Evolutionary conservation across 2,113 vertebrate species (phyloP), one percentile per base, ranked within the genome.

Genomic region (Pipa parva): DNA sequence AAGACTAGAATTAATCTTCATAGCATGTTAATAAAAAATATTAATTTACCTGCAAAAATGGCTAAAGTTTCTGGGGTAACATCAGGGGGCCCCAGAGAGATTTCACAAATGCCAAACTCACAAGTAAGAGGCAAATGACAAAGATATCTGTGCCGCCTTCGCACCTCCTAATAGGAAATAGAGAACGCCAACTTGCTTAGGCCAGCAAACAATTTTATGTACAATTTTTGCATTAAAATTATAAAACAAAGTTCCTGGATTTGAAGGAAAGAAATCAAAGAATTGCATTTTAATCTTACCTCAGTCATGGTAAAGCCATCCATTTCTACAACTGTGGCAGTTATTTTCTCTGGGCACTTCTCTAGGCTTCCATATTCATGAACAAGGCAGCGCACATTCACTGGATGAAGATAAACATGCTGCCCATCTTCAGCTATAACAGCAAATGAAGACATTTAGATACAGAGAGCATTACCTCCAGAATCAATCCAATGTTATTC

Each of bases 81-180:
- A 48, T 93, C 18, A 3, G 97, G 96, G 0, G 92, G 94, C 81
- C 95, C 90, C 71, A 98, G 85, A 59, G 91, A 89, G 51, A 99
- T 79, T 74, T 98, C 97, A 79, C 97, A 99, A 75, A 97, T 94
- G 79, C 95, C 95, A 86, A 97, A 98, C 82, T 99, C 97, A n/a
- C 97, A 99, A 9, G 97, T 99, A 72, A 99, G 94, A 0, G 97
- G 97, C 83, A 99, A 82, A 74, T 99, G 96, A 73, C 92, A 93
- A 49, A 99, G 89, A 56, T 99, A 98, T 36, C 96, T 92, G 75
- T 98, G 93, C 4, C 95, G 87, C 51, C 94, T 93, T 12, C 97
- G 92, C 65, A 98, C 89, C 36, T 99, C 95, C 97, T 99, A 66
- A 54, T 73, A 66, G 4, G 57, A 71, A 66, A 24, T 6, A 31